Conservation (phyloP, 2,797 vertebrate genomes). For the Leptoclinus maculatus region DNA sequence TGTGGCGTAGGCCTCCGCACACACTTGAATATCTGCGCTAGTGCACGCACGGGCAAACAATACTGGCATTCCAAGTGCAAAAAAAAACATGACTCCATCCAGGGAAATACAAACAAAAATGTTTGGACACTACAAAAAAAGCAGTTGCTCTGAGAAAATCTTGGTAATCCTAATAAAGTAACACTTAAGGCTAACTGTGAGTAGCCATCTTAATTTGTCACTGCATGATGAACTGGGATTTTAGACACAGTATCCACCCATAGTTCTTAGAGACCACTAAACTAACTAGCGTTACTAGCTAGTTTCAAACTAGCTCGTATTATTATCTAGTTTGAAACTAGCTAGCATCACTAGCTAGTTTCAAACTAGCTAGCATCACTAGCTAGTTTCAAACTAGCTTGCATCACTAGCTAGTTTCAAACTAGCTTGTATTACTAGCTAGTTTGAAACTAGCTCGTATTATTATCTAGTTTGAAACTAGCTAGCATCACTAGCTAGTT, state of each 20-base stretch:
- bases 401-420: no score
- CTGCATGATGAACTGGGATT: neutral
- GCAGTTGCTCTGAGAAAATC: neutral
- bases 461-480: no score
- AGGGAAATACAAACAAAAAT: neutral
- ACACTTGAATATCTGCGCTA: neutral
- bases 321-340: neutral
- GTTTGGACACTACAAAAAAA: neutral
- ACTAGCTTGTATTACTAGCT: no score
- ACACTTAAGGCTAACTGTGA: neutral
- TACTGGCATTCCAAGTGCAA: neutral
- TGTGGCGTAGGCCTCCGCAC: constrained; percentile 16
- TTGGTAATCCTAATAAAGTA: neutral
- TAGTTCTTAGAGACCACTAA: no score
- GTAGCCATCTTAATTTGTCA: neutral
- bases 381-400: neutral
- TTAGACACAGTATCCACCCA: neutral
- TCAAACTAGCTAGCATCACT: no score
- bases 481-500: no score
- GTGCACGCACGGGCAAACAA: neutral
- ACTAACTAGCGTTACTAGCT: no score
- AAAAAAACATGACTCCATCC: neutral
- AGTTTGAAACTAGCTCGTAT: no score
- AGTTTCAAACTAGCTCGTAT: no score
- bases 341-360: no score